Percentiles rank a stretch among this genome's conserved stretches.
phyloP scores from a whole-genome alignment of 2,888 invertebrate species.

The Cheilosia scutellata region DNA sequence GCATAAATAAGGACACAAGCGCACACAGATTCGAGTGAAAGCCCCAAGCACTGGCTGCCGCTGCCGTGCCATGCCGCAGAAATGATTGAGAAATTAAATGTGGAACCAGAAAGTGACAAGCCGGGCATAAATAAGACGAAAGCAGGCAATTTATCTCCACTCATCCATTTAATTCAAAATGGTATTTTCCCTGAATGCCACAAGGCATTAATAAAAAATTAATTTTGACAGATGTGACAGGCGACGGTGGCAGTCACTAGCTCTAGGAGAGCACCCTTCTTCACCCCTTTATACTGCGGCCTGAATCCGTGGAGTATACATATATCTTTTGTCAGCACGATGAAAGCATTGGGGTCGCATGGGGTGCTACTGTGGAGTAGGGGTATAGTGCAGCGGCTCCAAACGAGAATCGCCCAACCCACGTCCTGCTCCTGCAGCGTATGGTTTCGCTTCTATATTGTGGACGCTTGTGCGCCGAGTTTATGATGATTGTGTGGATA shows the following conservation, averaged over 20 bases:
- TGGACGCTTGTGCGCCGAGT: constrained; percentile 27
- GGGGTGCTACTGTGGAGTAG: neutral
- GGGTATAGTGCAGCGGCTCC: neutral
- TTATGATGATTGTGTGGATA: constrained; percentile 51
- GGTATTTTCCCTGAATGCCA: constrained; percentile 68
- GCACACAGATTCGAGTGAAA: neutral
- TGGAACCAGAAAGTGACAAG: constrained; percentile 65
- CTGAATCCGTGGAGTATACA: neutral
- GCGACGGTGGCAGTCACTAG: constrained; percentile 13
- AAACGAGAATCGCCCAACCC: too few species aligned
- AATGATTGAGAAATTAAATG: constrained; percentile 70
- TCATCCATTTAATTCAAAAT: constrained; percentile 73
- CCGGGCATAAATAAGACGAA: constrained; percentile 72
- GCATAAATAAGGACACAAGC: constrained; percentile 31
- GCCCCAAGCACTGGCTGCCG: too few species aligned
- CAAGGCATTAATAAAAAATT: constrained; percentile 69
- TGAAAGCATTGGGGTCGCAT: constrained; percentile 23
- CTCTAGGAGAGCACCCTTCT: constrained; percentile 10
- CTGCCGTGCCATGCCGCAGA: neutral
- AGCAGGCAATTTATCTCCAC: constrained; percentile 74
- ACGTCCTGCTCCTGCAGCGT: neutral
- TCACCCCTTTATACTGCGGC: constrained; percentile 24
- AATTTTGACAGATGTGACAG: constrained; percentile 72
- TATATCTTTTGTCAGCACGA: neutral
- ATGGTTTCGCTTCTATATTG: constrained; percentile 1